A percentile compares a stretch with the other conserved stretches of the same genome.
phyloP scores from a whole-genome alignment of 1,140 invertebrate genomes.

The Pachyrhynchus sulphureomaculatus region DNA sequence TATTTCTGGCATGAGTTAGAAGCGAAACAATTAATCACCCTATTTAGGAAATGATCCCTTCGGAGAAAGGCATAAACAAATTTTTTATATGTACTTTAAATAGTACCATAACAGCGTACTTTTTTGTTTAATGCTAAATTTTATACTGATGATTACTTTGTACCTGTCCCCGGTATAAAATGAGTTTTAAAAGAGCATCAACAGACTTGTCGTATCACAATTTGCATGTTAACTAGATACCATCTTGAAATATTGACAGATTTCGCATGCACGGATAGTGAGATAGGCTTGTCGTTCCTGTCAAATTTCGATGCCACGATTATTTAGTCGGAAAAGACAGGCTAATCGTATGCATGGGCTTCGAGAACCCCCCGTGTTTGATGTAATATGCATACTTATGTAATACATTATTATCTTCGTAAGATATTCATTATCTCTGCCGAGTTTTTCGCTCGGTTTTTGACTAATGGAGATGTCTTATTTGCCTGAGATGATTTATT shows the following conservation, averaged over 20 bases:
- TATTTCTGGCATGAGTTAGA: too few relatives aligned
- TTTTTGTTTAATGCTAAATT: too few relatives aligned
- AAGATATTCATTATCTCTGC: slow-evolving; percentile 29
- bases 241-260: slow-evolving; percentile 49
- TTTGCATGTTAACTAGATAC: slow-evolving; percentile 51
- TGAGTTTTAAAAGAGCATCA: slow-evolving; percentile 15
- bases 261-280: slow-evolving; percentile 23
- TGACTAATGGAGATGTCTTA: slow-evolving; percentile 7
- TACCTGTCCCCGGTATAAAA: slow-evolving; percentile 18
- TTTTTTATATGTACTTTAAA: too few relatives aligned
- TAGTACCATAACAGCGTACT: too few relatives aligned
- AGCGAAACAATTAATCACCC: too few relatives aligned
- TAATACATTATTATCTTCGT: slow-evolving; percentile 34
- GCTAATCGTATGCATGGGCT: slow-evolving; percentile 43
- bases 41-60: too few relatives aligned
- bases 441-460: not conserved
- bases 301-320: slow-evolving; percentile 19
- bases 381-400: slow-evolving; percentile 34
- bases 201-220: slow-evolving; percentile 38
- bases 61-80: too few relatives aligned
- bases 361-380: slow-evolving; percentile 28
- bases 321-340: slow-evolving; percentile 31
- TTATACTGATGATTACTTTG: too few relatives aligned
- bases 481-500: not conserved
- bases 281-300: slow-evolving; percentile 8